Evolutionary conservation across 2,797 vertebrate genomes (phyloP), one percentile per base, ranked within the genome.

Genomic region (Rhincodon typus): DNA sequence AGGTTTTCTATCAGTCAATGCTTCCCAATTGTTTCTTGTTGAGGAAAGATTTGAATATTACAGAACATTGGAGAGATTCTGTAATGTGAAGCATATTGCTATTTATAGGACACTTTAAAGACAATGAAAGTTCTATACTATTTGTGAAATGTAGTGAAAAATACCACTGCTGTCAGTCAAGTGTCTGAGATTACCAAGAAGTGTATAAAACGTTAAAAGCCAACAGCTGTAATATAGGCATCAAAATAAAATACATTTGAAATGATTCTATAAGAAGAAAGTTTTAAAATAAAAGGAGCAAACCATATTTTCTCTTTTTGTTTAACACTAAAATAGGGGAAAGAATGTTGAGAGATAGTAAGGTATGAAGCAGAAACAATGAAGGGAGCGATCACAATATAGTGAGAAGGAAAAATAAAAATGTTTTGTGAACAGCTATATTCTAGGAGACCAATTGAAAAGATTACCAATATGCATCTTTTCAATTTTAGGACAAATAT

Each of bases 91-190:
- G 69, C 21, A 42, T 42, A 27, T 93, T 93, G 90, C 90, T 93
- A 93, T 93, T 93, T 93, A 93, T 93, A 93, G 90, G 90, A 93
- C 90, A 93, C 90, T 93, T 93, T 93, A 69, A 93, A 93, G 62
- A 42, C 90, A 69, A 69, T 67, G 62, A 25, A 93, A 62, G 88
- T 91, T 84, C 38, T 91, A 91, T 38, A 62, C 34, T 66, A 91
- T 62, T 69, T 42, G 66, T 84, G 82, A 84, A 46, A 84, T 84
- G 66, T 42, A 25, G 90, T 69, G 90, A 93, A 93, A 93, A 93
- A 38, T 93, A 69, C 62, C 90, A 93, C 66, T 67, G 90, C 90
- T 69, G 90, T 93, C 90, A 93, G 90, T 93, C 90, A 93, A 42
- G 17, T 93, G 90, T 69, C n/a, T 67, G 62, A 93, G 88, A 93